Percentiles rank a stretch among this genome's conserved stretches.
These are phyloP conservation scores for Pteropus alecto DNA, from an alignment of 2,113 vertebrate species.

Conservation along the genomic window DNA sequence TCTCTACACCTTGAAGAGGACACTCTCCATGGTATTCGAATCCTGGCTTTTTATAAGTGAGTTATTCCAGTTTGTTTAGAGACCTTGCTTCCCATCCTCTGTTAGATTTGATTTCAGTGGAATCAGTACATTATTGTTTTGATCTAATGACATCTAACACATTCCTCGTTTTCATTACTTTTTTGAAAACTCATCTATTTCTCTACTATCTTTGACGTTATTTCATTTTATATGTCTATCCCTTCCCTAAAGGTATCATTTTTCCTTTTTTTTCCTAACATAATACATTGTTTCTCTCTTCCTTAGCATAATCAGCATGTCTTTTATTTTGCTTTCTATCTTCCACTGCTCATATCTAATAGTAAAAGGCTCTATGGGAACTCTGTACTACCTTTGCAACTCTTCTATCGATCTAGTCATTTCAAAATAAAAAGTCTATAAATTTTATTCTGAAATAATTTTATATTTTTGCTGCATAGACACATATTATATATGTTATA, in stretches of 20 bases:
- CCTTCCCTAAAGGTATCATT: background rate
- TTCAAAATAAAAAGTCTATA: background rate
- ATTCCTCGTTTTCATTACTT: background rate
- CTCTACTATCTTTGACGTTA: background rate
- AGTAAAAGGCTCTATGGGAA: background rate
- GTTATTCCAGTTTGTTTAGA: background rate
- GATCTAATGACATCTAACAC: background rate
- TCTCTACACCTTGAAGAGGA: background rate
- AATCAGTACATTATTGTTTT: background rate
- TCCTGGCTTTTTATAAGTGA: background rate
- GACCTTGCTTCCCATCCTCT: background rate
- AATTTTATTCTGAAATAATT: background rate
- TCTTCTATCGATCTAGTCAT: background rate
- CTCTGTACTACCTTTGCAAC: background rate
- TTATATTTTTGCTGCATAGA: background rate
- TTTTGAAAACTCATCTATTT: background rate
- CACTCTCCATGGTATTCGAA: background rate
- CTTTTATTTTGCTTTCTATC: background rate
- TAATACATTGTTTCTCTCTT: background rate
- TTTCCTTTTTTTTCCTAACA: background rate
- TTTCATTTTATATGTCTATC: background rate
- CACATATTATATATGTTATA: no score
- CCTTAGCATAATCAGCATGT: background rate
- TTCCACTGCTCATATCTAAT: background rate
- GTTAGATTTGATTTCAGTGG: background rate